phyloP scores from a whole-genome alignment of 2,113 vertebrate genomes.

The Myxocyprinus asiaticus region DNA sequence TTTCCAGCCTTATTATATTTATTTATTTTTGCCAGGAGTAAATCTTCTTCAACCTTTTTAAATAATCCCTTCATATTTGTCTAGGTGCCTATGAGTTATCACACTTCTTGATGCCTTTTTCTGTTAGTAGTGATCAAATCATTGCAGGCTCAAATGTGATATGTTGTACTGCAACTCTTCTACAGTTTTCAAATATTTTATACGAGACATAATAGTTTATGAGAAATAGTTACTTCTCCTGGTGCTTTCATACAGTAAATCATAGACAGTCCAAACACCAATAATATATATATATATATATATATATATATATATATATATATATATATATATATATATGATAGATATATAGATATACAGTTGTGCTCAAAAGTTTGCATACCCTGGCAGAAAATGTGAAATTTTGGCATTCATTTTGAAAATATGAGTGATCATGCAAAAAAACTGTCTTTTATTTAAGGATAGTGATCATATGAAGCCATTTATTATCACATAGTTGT shows the following conservation, averaged over 20 bases:
- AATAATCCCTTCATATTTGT: constrained; percentile 18
- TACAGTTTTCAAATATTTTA: neutral
- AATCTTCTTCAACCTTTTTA: constrained; percentile 9
- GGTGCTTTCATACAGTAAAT: constrained; percentile 14
- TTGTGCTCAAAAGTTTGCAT: no score
- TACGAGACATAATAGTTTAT: neutral
- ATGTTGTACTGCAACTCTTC: neutral
- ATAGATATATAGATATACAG: no score
- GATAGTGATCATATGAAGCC: no score
- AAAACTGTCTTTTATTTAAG: no score
- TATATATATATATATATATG: no score
- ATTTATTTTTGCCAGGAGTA: neutral
- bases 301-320: no score
- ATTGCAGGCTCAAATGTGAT: neutral
- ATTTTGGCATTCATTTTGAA: no score
- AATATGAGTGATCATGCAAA: no score
- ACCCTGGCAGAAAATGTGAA: no score
- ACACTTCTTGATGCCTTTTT: neutral
- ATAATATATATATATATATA: neutral
- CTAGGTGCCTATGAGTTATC: constrained; percentile 22
- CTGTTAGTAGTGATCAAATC: constrained; percentile 7
- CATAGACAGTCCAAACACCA: constrained; percentile 4
- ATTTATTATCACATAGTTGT: no score
- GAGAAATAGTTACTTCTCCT: neutral
- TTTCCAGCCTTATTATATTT: neutral